Base-by-base conservation (phyloP, 2,888 invertebrate species). In the Platycnemis pennipes region DNA sequence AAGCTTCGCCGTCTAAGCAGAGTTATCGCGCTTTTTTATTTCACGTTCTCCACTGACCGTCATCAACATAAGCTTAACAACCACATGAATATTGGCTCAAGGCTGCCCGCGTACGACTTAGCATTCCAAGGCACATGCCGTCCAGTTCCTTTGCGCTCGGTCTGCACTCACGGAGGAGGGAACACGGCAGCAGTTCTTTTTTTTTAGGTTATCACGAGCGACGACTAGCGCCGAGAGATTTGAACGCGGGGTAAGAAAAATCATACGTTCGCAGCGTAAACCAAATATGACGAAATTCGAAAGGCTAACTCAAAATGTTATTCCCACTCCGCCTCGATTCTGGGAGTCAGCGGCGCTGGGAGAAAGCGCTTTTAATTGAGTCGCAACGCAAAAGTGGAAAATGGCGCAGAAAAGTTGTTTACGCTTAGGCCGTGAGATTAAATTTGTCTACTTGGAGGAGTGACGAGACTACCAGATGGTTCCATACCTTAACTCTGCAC, bases 241-340 rank as follows among this genome's bases (percentile, higher is more conserved):
- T 26, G 77, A 77, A 77, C 77, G 37, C 77, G 77, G 37, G 13
- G 77, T 2, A 37, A 37, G 77, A 37, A 77, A n/a, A 77, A 77
- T 31, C 77, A 77, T 77, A 16, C 77, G 77, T 77, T 37, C 37
- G 77, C 77, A 11, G 37, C 37, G 63, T 31, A 42, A 42, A 31
- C 53, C 89, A 89, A 53, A 89, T 56, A 56, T 89, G 53, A 56
- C 56, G 89, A 89, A 89, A 89, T 56, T 89, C 56, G 89, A 89
- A 77, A 77, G 56, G 53, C 11, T 56, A 53, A 42, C 63, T 63
- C 63, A 77, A 4, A 37, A 37, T 77, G 31, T 77, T 77, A 37
- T 37, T 16, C 37, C 77, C 77, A 77, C 37, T 37, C 42, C 53
- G 26, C 56, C 63, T 89, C 56, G 89, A 13, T 56, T 56, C 87